Base-by-base conservation (phyloP, 1,140 invertebrate species). In the Berghia stephanieae region DNA sequence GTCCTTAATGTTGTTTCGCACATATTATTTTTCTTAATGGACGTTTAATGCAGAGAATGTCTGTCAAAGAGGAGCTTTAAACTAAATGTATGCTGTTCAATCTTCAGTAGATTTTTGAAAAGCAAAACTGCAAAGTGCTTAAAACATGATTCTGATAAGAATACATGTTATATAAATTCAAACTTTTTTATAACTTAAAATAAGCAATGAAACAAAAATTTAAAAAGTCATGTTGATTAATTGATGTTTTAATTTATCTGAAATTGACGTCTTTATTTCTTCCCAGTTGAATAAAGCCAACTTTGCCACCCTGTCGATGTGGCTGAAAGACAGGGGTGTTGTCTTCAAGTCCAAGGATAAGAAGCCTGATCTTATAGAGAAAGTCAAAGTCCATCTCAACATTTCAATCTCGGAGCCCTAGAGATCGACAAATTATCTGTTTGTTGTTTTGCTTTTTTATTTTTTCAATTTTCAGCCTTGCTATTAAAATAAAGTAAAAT, bases 291-390 rank as follows among this genome's bases (percentile, higher is more conserved):
- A 74, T n/a, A 85, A 84, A 75, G 82, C 81, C 0, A 86, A 86
- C 72, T 60, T 79, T n/a, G 74, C 80, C 27, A 86, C 85, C 21
- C 60, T 86, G 68, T 79, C 80, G 40, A 60, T 79, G 8, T 86
- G 84, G 84, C 57, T 86, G 36, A 86, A 83, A 79, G 75, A 79
- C 21, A 78, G 76, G 63, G 82, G 83, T 38, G 57, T 86, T 21
- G 69, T 67, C 6, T 84, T 81, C 75, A 83, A 83, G 76, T 67
- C 81, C 24, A 86, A 85, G 72, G 85, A 86, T 71, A 86, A 86
- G 75, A 86, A 86, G 77, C 40, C 31, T 67, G 85, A 86, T 24
- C 70, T 86, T 31, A 68, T 85, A 36, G 79, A 84, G 18, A 84
- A 82, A 76, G 81, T 83, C 13, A 78, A 75, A 36, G 49, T 42